Evolutionary conservation across 2,113 vertebrate genomes (phyloP), one percentile per base, ranked within the genome.

Genomic region (Channa argus): DNA sequence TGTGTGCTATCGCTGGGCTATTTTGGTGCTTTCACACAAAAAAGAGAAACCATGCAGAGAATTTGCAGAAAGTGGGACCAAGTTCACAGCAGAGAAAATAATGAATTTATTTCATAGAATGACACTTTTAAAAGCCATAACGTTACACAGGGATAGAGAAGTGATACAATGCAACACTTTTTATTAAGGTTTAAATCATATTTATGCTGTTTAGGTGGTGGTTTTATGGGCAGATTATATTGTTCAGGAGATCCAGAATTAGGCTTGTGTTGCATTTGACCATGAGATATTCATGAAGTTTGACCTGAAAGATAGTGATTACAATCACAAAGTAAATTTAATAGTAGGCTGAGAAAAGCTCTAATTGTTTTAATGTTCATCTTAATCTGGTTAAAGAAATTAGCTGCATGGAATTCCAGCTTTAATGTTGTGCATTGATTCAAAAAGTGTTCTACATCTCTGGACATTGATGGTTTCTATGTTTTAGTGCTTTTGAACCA

Each of bases 11-110:
- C 6, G 9, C 44, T 8, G 9, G 46, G 55, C 63, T 69, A 82
- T 75, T 82, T 74, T 3, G n/a, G 68, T 74, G 70, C 55, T 44
- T 63, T 65, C 76, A 56, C 2, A 73, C 37, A 81, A 46, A 74
- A 61, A 71, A 58, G 46, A 72, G 52, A 86, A 81, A 79, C 49
- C 54, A 50, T 10, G 8, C 47, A 36, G 49, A 70, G 49, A 15
- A 62, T 76, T 78, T 41, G 56, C 60, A 49, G 37, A 66, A 81
- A 76, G 50, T 67, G 34, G 37, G 66, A 59, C 11, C 11, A 55
- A 55, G 74, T 60, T 84, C 45, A 80, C 56, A 15, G 44, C 55
- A 36, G 5, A 62, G 24, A 61, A 15, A 33, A 46, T 6, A 52
- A 24, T 24, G n/a, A 67, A 36, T 5, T 64, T 2, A 41, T 54